These are phyloP conservation scores for Parauchenoglanis ngamensis DNA, from an alignment of 2,797 vertebrate genomes.

Conservation along the genomic window DNA sequence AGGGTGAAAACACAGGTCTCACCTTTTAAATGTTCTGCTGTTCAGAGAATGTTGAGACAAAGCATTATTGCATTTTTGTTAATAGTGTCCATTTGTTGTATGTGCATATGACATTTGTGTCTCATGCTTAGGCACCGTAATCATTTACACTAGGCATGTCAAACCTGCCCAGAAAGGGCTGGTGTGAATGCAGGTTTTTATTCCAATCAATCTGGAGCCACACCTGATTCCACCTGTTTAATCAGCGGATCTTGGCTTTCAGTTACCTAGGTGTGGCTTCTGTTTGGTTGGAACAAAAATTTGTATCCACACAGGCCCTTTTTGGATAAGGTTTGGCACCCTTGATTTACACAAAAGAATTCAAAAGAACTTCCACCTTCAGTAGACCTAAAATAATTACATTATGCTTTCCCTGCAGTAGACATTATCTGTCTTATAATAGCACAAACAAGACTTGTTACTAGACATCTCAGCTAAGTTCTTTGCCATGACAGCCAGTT, in stretches of 20 bases:
- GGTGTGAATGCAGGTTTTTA: too few relatives aligned
- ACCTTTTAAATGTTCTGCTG: background rate
- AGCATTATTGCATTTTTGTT: background rate
- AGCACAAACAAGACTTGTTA: background rate
- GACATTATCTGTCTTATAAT: background rate
- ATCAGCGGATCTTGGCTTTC: too few relatives aligned
- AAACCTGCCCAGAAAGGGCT: too few relatives aligned
- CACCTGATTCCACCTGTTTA: too few relatives aligned
- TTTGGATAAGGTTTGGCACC: too few relatives aligned
- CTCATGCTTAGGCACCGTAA: background rate
- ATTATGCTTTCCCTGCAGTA: background rate
- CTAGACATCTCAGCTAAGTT: background rate
- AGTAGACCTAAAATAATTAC: background rate
- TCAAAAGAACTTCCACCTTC: background rate
- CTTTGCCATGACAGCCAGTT: slow-evolving; percentile 14
- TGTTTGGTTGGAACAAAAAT: too few relatives aligned
- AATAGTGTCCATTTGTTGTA: background rate
- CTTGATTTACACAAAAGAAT: background rate
- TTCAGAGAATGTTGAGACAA: background rate
- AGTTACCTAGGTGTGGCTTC: too few relatives aligned
- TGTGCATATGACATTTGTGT: background rate
- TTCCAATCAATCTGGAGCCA: too few relatives aligned
- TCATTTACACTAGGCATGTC: background rate
- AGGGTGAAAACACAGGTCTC: background rate
- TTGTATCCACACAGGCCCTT: too few relatives aligned